Conservation (phyloP, 2,888 invertebrate genomes). For the Crematogaster levior region DNA sequence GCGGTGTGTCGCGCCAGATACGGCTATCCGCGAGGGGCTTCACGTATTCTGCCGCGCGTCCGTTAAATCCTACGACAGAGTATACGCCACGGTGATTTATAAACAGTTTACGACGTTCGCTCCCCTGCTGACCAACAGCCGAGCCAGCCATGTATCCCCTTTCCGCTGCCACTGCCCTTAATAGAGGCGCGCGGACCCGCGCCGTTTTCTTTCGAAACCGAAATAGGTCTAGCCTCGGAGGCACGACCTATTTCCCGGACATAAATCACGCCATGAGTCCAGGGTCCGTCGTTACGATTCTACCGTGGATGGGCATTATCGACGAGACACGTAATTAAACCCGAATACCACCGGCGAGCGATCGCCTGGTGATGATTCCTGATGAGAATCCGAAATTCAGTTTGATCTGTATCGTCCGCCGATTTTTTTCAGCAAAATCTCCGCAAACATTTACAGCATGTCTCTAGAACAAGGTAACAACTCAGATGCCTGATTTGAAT, state of each 20-base stretch:
- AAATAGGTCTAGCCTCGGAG: constrained; percentile 81
- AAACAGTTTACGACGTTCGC: constrained; percentile 71
- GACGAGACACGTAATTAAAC: constrained; percentile 82
- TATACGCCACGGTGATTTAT: constrained; percentile 70
- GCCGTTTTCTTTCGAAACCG: constrained; percentile 77
- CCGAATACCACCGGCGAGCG: constrained; percentile 50
- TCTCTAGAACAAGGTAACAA: not conserved
- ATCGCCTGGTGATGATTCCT: constrained; percentile 44
- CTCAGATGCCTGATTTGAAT: not conserved
- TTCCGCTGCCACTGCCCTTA: constrained; percentile 69
- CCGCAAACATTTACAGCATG: not conserved
- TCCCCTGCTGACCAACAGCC: not conserved
- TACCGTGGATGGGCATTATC: constrained; percentile 83
- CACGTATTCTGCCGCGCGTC: constrained; percentile 65
- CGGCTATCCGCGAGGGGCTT: constrained; percentile 64
- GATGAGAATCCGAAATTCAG: constrained; percentile 82
- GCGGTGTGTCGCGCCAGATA: constrained; percentile 63
- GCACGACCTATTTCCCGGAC: constrained; percentile 84
- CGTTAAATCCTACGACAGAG: constrained; percentile 68
- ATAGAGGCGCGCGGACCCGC: constrained; percentile 64
- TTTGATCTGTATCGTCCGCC: constrained; percentile 61
- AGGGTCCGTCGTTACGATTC: constrained; percentile 75
- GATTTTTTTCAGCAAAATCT: not conserved
- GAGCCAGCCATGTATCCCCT: constrained; percentile 18
- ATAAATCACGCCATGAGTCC: constrained; percentile 83